Base-by-base conservation (phyloP, 2,888 invertebrate genomes). In the Heliconius hortense region DNA sequence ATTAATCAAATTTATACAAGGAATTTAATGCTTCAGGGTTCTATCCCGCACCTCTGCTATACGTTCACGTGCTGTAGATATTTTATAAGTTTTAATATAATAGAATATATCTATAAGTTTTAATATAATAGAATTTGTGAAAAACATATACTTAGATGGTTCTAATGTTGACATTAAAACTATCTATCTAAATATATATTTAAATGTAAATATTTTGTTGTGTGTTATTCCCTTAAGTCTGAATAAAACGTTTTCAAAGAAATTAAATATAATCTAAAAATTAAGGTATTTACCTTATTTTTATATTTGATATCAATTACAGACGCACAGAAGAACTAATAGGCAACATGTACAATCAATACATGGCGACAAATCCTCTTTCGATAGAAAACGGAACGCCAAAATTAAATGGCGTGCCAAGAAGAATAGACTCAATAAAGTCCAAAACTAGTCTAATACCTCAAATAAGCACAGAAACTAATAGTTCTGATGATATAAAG, bases 291-390 rank as follows among this genome's bases (percentile, higher is more conserved):
- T 15, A 59, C 5, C 26, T 35, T 59, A 24, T 13, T 59, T 59
- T 24, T 59, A 59, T 24, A 24, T 15, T 15, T 59, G 24, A 26
- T 13, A 13, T 63, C 18, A 26, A 71, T 72, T 74, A 24, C 62
- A 77, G 95, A 82, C 89, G 95, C 35, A 95, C 95, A 21, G 96
- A 96, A 85, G 95, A 96, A 80, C 84, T 96, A 64, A 95, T 95
- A 73, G 94, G 94, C 15, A 94, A 90, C 62, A 94, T 95, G 87
- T 95, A 95, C 80, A 92, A 81, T 73, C 94, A 94, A 78, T 95
- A 95, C 82, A 89, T 95, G 87, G 93, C 94, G 0, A 84, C 91
- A 0, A 91, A 93, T 0, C 94, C 94, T 0, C 91, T 91, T 0
- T 88, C 90, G 1, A 64, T 89, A 75, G 90, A 90, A 79, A 86